Evolutionary conservation across 2,888 invertebrate genomes (phyloP), one percentile per base, ranked within the genome.

Genomic region (Blomia tropicalis): DNA sequence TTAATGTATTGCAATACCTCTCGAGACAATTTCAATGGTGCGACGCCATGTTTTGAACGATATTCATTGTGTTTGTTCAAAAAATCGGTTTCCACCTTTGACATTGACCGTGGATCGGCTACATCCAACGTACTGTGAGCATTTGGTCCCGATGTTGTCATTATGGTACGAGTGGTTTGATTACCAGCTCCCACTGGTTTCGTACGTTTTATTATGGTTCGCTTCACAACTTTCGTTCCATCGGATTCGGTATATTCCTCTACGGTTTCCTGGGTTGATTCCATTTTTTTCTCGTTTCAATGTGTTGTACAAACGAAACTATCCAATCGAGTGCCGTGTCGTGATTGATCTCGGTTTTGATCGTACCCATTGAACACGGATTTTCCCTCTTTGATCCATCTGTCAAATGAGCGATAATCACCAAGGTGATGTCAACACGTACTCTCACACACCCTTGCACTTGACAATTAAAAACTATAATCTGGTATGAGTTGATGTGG

Each of bases 31-130:
- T 61, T 60, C 43, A 69, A 27, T 2, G 60, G 58, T 4, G 67
- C 65, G 2, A 65, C 66, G 2, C 68, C 67, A 54, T 69, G 69
- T n/a, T 43, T 64, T 11, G 41, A 41, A 22, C 69, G 59, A 54
- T 67, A 67, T 30, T 65, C 56, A 51, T 69, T 69, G 25, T 69
- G 69, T 19, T 60, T 59, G 23, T 63, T 65, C 30, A 69, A 53
- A 36, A 66, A 66, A 14, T 66, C 64, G 4, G 66, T 61, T 29
- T 65, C 68, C 44, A 69, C 68, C 19, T 66, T 43, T 19, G 63
- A 56, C 51, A 47, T 25, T 11, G 51, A 11, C 51, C n/a, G 7
- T 47, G 51, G 51, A 47, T 47, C 51, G 3, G 60, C 4, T 29
- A 19, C 17, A 31, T 56, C 23, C 3, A 25, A 7, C 4, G 11